Base-by-base conservation (phyloP, 2,797 vertebrate species). In the Muscicapa striata region DNA sequence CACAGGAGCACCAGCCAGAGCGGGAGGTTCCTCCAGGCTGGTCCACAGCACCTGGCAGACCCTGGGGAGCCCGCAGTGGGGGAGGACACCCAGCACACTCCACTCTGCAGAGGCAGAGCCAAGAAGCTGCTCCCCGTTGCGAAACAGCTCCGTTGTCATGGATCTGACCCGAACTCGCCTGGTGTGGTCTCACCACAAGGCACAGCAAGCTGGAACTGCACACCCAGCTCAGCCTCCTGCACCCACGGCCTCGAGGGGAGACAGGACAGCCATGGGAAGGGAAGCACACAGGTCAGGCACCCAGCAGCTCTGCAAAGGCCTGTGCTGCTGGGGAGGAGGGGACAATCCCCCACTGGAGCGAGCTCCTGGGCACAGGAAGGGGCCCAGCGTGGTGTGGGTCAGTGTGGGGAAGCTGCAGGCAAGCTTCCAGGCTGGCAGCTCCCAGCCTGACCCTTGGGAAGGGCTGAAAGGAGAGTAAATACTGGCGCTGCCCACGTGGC, bases 401-500 rank as follows among this genome's bases (percentile, higher is more conserved):
- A 0, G 73, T 38, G 48, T 49, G 38, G 63, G 19, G 87, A 95
- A 66, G 75, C 63, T 58, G 40, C 67, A 46, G 84, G 84, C 78
- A 11, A 36, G 26, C 45, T 32, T 79, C 90, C 93, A 93, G 84
- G 55, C 74, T 90, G 94, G 94, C 93, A 96, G 94, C 93, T 93
- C 80, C 15, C 2, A 36, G 91, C 75, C 75, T 93, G 95, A 95
- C 91, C 95, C 94, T 89, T 48, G 67, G 87, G 81, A 94, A 95
- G 70, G 74, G 89, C 92, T 73, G 83, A 89, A 85, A 36, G 69
- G 63, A 94, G 94, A 94, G 85, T 67, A 94, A 96, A 96, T 89
- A 87, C 70, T 88, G 96, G 91, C 3, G 87, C 82, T 95, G 77
- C 92, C 92, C 95, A 95, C 94, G 87, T 94, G 97, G 83, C 78